Evolutionary conservation across 2,888 invertebrate species (phyloP), one percentile per base, ranked within the genome.

Genomic region (Nasonia oneida): DNA sequence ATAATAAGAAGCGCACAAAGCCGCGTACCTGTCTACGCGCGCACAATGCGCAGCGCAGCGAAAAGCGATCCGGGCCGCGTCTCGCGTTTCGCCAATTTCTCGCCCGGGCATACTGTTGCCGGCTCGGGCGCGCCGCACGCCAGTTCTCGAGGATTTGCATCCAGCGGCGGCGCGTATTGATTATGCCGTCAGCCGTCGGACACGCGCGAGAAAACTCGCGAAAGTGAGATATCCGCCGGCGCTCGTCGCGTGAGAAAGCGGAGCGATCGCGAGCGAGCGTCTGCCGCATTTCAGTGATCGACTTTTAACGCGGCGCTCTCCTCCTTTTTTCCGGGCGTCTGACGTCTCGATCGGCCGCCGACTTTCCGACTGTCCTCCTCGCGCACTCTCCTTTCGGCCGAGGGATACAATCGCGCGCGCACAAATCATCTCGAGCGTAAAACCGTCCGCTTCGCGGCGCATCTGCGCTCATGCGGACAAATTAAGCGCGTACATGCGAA

Each of bases 211-310:
- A 42, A 78, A 75, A 79, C 74, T 67, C 80, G 42, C 23, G 70
- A 80, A 81, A 86, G 86, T 86, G 84, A 84, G 86, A 86, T 84
- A 78, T 86, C 73, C 76, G 79, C 79, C 61, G 33, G 50, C 29
- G 23, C 33, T 37, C 70, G 74, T 85, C 85, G 85, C 85, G 85
- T 82, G 81, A 64, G 81, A 78, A 78, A 67, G 29, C 71, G 29
- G 12, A 74, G 8, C n/a, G 39, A 23, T 42, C 1, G 18, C 29
- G 29, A 29, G 29, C 29, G 29, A 29, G 29, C 29, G 23, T 23
- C 1, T 23, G 23, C 23, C 23, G 23, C 23, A 1, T 1, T 23
- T 23, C 0, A 67, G 8, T 14, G 39, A 23, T 42, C 1, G 18
- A 18, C 12, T 53, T 39, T 73, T 81, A 8, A n/a, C 23, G 29